phyloP scores from a whole-genome alignment of 2,888 invertebrate species.

The Diploptera punctata region DNA sequence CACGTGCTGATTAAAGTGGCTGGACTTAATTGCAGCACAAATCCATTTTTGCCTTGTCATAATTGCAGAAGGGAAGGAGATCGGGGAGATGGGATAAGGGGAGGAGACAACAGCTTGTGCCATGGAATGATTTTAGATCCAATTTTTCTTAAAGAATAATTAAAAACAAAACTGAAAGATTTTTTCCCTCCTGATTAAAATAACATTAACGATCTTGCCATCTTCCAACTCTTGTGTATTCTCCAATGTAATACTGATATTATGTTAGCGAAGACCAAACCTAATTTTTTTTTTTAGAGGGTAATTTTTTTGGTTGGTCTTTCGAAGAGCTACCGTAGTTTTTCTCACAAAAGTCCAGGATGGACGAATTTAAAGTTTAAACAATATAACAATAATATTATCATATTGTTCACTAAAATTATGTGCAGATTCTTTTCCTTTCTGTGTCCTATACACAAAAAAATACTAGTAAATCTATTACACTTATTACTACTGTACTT shows the following conservation, averaged over 20 bases:
- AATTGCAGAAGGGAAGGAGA: neutral
- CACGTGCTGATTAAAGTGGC: conserved; percentile 23
- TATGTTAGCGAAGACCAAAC: conserved; percentile 2
- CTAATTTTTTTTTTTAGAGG: conserved; percentile 13
- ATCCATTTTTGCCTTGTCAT: conserved; percentile 7
- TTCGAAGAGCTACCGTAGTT: conserved; percentile 11
- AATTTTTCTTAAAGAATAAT: neutral
- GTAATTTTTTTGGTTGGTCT: neutral
- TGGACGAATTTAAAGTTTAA: conserved; percentile 33
- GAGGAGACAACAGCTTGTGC: conserved; percentile 20
- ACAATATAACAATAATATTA: conserved; percentile 26
- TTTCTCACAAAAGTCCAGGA: conserved; percentile 21
- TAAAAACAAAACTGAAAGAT: conserved; percentile 26
- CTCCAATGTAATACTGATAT: conserved; percentile 32
- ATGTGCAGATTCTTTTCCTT: conserved; percentile 40
- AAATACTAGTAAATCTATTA: conserved; percentile 26
- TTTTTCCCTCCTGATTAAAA: conserved; percentile 38
- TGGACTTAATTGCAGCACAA: conserved; percentile 25
- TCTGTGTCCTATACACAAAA: conserved; percentile 38
- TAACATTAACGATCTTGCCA: conserved; percentile 34
- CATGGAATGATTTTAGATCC: conserved; percentile 25
- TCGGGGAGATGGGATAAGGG: too few relatives aligned
- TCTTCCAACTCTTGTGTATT: conserved; percentile 22
- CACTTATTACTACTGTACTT: conserved; percentile 33
- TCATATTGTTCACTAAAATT: conserved; percentile 33